Conservation (phyloP, 2,113 vertebrate genomes). For the Tursiops truncatus region DNA sequence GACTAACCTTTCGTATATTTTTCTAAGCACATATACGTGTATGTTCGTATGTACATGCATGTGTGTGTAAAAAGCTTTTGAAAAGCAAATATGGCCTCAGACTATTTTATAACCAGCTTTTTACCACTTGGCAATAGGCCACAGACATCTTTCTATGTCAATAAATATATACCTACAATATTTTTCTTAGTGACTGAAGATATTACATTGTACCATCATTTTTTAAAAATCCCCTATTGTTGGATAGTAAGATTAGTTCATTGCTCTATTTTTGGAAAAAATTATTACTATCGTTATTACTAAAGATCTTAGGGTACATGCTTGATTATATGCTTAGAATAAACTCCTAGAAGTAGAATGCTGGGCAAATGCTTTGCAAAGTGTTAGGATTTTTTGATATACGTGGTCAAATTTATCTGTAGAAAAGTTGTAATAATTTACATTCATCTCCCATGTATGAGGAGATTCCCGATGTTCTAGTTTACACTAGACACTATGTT, state of each 20-base stretch:
- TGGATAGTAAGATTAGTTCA: not conserved
- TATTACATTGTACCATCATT: not conserved
- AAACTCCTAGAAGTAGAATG: not conserved
- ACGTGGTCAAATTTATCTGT: not conserved
- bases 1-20: not conserved
- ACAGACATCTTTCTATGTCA: not conserved
- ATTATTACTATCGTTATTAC: not conserved
- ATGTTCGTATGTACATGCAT: fast-evolving
- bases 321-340: not conserved
- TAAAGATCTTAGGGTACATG: not conserved
- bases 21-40: not conserved
- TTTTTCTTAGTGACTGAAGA: not conserved
- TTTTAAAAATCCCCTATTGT: not conserved
- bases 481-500: constrained; percentile 47
- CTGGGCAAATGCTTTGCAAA: not conserved
- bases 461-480: not conserved
- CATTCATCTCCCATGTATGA: not conserved
- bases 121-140: not conserved
- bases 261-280: not conserved
- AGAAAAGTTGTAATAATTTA: not conserved
- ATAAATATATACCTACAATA: not conserved
- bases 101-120: not conserved
- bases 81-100: not conserved
- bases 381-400: not conserved
- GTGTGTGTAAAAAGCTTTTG: not conserved